phyloP scores from a whole-genome alignment of 2,888 invertebrate species.

The Graphium colonna region DNA sequence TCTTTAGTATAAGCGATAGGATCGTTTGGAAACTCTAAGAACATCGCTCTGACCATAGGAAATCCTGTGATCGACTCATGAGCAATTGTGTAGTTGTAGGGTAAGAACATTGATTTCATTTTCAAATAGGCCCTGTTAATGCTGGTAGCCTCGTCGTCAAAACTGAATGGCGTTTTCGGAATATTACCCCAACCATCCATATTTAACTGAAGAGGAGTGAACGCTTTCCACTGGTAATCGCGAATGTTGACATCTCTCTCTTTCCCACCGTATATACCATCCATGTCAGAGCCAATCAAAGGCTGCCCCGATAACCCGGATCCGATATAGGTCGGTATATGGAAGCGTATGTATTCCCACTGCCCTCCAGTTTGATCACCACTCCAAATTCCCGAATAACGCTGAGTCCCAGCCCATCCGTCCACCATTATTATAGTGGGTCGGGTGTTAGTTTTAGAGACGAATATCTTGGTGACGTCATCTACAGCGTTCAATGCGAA shows the following conservation, averaged over 20 bases:
- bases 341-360: constrained; percentile 73
- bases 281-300: constrained; percentile 68
- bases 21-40: constrained; percentile 61
- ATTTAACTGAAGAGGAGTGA: constrained; percentile 68
- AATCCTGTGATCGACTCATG: constrained; percentile 53
- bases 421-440: constrained; percentile 68
- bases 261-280: constrained; percentile 64
- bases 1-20: constrained; percentile 50
- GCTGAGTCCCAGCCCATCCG: constrained; percentile 72
- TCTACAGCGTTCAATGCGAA: constrained; percentile 64
- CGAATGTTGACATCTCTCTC: constrained; percentile 56
- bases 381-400: constrained; percentile 66
- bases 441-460: constrained; percentile 41
- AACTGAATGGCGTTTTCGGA: constrained; percentile 63
- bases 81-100: constrained; percentile 65
- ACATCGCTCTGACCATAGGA: constrained; percentile 71
- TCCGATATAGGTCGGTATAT: constrained; percentile 70
- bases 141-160: constrained; percentile 50
- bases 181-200: constrained; percentile 71
- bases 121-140: constrained; percentile 70
- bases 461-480: constrained; percentile 54
- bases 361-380: constrained; percentile 69
- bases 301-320: constrained; percentile 67
- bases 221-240: constrained; percentile 72
- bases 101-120: constrained; percentile 64